A percentile compares a stretch with the other conserved stretches of the same genome.
Evolutionary conservation across 2,888 invertebrate genomes (phyloP).

Genomic region (Chaitophorus viminalis): DNA sequence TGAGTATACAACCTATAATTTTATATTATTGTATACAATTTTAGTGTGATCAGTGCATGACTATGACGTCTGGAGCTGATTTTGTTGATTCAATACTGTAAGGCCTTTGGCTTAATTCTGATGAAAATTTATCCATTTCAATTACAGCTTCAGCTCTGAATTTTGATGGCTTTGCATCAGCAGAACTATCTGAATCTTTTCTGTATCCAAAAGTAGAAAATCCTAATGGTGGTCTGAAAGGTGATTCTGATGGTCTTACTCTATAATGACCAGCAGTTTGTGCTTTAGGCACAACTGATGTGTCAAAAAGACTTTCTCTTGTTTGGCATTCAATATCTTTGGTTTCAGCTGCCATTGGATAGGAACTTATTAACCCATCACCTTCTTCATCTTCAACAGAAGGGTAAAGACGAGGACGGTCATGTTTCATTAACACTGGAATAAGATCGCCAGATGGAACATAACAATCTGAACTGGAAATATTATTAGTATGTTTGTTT

Average conservation of each 20-base stretch:
- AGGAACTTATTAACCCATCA: slow-evolving; percentile 62
- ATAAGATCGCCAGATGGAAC: slow-evolving; percentile 61
- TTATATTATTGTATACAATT: slow-evolving; percentile 16
- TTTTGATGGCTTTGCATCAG: slow-evolving; percentile 60
- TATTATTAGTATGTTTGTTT: slow-evolving; percentile 58
- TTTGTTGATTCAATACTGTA: slow-evolving; percentile 87
- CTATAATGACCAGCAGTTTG: slow-evolving; percentile 63
- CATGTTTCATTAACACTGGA: slow-evolving; percentile 59
- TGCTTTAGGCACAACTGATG: slow-evolving; percentile 49
- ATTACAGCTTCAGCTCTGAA: slow-evolving; percentile 74
- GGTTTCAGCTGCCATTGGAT: slow-evolving; percentile 67
- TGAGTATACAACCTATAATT: background rate
- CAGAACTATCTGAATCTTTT: slow-evolving; percentile 63
- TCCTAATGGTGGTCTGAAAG: slow-evolving; percentile 65
- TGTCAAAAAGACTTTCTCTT: slow-evolving; percentile 77
- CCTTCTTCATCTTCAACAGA: slow-evolving; percentile 63
- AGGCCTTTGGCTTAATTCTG: slow-evolving; percentile 68
- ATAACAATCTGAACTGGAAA: slow-evolving; percentile 63
- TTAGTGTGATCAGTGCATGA: slow-evolving; percentile 78
- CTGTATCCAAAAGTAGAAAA: slow-evolving; percentile 73
- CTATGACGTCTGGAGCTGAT: slow-evolving; percentile 90
- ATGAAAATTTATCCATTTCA: slow-evolving; percentile 69
- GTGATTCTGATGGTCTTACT: slow-evolving; percentile 60
- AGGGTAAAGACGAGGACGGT: slow-evolving; percentile 29
- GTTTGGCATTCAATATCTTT: slow-evolving; percentile 85